Evolutionary conservation across 92 coral and sea anemone species (phyloP).

Genomic region (Hydrozoanthus gracilis): DNA sequence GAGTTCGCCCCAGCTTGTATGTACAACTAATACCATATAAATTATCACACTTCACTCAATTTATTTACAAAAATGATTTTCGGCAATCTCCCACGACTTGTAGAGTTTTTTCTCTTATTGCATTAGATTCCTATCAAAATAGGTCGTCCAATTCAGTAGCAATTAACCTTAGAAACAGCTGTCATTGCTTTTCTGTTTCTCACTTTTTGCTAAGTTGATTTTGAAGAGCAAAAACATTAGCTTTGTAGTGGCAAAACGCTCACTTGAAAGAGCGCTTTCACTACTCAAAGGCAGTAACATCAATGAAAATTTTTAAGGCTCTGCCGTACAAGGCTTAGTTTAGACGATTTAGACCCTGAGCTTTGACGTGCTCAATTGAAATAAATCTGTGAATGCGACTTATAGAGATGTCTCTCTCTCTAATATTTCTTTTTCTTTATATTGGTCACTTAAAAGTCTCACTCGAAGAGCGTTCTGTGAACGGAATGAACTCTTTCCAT

Average conservation of each 20-base stretch:
- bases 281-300: not conserved
- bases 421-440: conserved; percentile 18
- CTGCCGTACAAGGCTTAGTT: no score
- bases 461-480: conserved; percentile 8
- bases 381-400: not conserved
- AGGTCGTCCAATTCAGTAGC: not conserved
- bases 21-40: no score
- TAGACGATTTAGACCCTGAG: no score
- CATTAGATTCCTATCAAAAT: not conserved
- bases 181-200: not conserved
- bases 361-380: no score
- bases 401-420: conserved; percentile 41
- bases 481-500: not conserved
- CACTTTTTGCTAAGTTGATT: conserved; percentile 14
- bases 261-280: not conserved
- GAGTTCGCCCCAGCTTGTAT: no score
- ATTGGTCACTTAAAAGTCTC: conserved; percentile 12
- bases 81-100: not conserved
- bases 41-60: not conserved
- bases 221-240: not conserved
- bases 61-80: not conserved
- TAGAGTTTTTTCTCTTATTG: not conserved
- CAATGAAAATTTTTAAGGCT: no score
- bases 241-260: no score
- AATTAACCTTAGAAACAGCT: not conserved